Percentiles rank a stretch among this genome's conserved stretches.
Conservation (phyloP, 2,797 vertebrate species). For the Cephalopachus bancanus region DNA sequence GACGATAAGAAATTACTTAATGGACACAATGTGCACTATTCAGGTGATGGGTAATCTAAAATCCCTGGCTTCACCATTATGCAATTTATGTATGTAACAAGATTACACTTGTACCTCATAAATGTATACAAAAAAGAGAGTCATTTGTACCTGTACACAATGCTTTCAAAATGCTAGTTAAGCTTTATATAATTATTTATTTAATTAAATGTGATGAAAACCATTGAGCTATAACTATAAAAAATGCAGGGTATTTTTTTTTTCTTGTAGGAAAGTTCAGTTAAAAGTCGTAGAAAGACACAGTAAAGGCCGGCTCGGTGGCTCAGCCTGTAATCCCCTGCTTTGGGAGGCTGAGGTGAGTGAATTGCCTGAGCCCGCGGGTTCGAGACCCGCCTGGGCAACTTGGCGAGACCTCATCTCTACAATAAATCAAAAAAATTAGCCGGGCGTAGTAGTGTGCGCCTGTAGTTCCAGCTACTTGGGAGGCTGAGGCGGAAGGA, state of each 20-base stretch:
- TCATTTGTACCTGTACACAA: constrained; percentile 4
- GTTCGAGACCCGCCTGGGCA: no score
- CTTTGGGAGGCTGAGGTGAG: no score
- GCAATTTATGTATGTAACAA: not conserved
- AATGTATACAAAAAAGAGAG: not conserved
- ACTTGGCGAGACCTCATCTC: no score
- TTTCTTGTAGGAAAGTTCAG: not conserved
- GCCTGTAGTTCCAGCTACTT: no score
- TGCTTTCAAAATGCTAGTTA: constrained; percentile 29
- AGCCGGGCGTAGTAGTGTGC: no score
- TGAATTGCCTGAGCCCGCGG: no score
- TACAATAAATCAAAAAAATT: no score
- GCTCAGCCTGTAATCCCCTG: no score
- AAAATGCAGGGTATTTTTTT: not conserved
- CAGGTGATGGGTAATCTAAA: not conserved
- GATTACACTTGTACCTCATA: not conserved
- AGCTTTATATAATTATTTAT: not conserved
- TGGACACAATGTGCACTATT: not conserved
- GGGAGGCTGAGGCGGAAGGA: no score
- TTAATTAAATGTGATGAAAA: constrained; percentile 55
- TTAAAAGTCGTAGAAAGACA: constrained; percentile 20
- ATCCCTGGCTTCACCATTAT: not conserved
- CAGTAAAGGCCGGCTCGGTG: no score
- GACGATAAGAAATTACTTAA: not conserved
- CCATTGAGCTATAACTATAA: not conserved